Base-by-base conservation (phyloP, 2,113 vertebrate species). In the Fregata magnificens region DNA sequence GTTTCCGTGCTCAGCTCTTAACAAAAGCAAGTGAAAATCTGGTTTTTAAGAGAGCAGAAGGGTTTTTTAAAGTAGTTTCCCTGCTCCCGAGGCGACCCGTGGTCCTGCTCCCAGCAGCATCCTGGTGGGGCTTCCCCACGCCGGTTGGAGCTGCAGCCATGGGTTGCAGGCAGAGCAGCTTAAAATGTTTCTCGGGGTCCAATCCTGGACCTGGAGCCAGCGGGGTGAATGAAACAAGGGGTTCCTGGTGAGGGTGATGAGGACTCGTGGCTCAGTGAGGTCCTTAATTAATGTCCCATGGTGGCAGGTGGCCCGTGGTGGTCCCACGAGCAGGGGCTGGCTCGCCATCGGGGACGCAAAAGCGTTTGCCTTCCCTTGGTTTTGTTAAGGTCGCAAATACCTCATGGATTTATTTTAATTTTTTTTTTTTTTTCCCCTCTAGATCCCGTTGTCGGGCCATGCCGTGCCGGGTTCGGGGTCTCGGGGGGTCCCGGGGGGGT, bases 221-320 rank as follows among this genome's bases (percentile, higher is more conserved):
- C 3, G 3, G 24, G 59, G 31, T 5, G 32, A 28, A 14, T 5
- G 59, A 25, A 16, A 25, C 0, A 3, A 29, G 70, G 15, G 19
- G 21, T 40, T 45, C 65, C 24, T 8, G 29, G 25, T 0, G 8
- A 34, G 14, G 55, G 7, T 5, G 56, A 8, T 11, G 59, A n/a
- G 14, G 47, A 53, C 40, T 88, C 5, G 13, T n/a, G 66, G 26
- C 11, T 25, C 32, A 5, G 0, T 6, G 15, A 93, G 70, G 31
- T 58, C 81, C 65, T 38, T 26, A 8, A 34, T 34, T 3, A 5
- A 12, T 0, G 1, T 9, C 73, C 85, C 62, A 0, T 0, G 10
- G 50, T 14, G 70, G 29, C 40, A 9, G 7, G 25, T 7, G 71
- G 29, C 56, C 40, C 13, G 0, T 2, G 53, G 65, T 1, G 58